phyloP scores from a whole-genome alignment of 2,113 vertebrate genomes.

The Emydura subglobosa region DNA sequence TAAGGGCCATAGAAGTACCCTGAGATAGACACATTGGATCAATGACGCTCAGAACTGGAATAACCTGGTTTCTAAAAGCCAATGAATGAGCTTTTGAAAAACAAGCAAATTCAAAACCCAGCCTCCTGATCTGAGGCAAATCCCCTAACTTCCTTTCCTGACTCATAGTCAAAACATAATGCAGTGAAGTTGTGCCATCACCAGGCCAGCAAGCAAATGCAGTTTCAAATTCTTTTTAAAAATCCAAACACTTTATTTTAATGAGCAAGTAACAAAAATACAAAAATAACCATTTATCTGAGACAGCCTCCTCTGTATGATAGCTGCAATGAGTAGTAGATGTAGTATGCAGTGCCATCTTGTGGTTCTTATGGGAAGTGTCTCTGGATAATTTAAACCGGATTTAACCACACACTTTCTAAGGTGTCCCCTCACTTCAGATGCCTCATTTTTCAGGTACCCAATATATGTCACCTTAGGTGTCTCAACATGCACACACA shows the following conservation, averaged over 20 bases:
- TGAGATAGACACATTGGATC: neutral
- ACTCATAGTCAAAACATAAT: accelerated
- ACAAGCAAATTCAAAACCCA: neutral
- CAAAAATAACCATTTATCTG: neutral
- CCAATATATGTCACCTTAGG: neutral
- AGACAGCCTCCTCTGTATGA: neutral
- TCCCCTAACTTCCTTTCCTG: neutral
- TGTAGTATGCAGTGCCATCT: conserved; percentile 50
- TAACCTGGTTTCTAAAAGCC: neutral
- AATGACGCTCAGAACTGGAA: neutral
- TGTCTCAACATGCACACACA: accelerated
- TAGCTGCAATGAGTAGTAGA: accelerated
- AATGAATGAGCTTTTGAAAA: neutral
- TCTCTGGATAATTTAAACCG: neutral
- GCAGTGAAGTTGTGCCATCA: neutral
- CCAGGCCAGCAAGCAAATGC: accelerated
- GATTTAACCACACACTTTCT: accelerated
- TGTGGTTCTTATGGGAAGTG: conserved; percentile 5
- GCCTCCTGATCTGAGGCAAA: neutral
- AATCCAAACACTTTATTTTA: neutral
- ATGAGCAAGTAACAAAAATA: accelerated
- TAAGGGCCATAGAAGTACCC: accelerated
- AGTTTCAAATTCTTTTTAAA: neutral
- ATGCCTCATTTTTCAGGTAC: neutral
- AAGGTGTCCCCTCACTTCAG: neutral